These are phyloP conservation scores for Lepidotrigona ventralis DNA, from an alignment of 1,140 invertebrate species.

Conservation along the genomic window DNA sequence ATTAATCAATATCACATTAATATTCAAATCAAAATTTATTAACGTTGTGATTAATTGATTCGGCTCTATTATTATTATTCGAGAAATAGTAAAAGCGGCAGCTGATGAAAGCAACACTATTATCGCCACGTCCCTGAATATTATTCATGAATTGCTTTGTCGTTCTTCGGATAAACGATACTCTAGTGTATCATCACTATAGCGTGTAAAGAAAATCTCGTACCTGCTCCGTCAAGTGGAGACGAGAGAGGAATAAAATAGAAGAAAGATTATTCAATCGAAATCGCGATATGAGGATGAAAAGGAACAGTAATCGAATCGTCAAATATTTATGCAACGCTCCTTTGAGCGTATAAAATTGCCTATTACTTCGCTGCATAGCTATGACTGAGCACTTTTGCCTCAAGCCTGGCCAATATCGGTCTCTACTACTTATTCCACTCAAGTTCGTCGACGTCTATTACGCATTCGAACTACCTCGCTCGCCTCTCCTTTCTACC, in stretches of 20 bases:
- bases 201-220: neutral
- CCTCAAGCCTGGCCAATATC: conserved; percentile 6
- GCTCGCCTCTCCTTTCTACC: neutral
- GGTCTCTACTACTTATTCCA: conserved; percentile 19
- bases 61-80: too few relatives aligned
- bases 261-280: neutral
- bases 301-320: neutral
- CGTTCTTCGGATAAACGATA: neutral
- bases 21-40: too few relatives aligned
- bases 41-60: too few relatives aligned
- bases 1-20: too few relatives aligned
- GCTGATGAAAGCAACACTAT: neutral
- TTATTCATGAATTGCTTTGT: neutral
- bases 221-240: neutral
- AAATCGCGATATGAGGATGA: neutral
- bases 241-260: too few relatives aligned
- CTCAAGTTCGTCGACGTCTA: neutral
- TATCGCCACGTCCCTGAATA: neutral
- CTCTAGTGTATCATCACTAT: neutral
- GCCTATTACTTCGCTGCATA: neutral
- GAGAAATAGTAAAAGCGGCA: neutral
- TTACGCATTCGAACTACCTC: neutral
- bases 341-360: neutral
- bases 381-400: conserved; percentile 4
- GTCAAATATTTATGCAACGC: conserved; percentile 1